A percentile compares a stretch with the other conserved stretches of the same genome.
These are phyloP conservation scores for Colletes gigas DNA, from an alignment of 1,140 invertebrate species.

Conservation along the genomic window DNA sequence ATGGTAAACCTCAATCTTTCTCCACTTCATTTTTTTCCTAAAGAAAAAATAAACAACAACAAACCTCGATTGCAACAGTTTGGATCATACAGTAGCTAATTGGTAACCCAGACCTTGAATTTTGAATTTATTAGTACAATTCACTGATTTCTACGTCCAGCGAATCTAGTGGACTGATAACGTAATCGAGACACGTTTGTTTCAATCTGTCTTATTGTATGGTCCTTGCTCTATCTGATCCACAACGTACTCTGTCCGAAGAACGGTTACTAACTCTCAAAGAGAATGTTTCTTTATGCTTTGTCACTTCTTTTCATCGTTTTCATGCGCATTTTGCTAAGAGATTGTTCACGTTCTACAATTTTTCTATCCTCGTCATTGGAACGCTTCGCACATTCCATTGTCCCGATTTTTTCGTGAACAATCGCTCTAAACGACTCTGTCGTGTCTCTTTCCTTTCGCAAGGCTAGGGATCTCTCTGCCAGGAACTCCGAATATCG, in stretches of 20 bases:
- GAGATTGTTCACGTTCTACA: background rate
- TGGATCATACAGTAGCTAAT: constrained; percentile 15
- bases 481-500: no score
- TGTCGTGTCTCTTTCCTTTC: no score
- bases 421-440: no score
- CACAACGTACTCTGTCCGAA: background rate
- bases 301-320: background rate
- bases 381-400: background rate
- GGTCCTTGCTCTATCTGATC: background rate
- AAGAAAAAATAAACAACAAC: background rate
- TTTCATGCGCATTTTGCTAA: background rate
- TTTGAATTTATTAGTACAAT: no score
- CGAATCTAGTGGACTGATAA: no score
- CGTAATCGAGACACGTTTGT: background rate
- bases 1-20: no score
- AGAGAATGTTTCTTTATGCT: background rate
- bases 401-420: background rate
- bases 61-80: constrained; percentile 24
- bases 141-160: no score
- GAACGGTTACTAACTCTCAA: background rate
- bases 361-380: background rate
- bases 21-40: background rate
- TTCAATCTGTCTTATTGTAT: background rate
- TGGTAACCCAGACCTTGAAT: background rate
- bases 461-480: no score